phyloP scores from a whole-genome alignment of 1,140 invertebrate genomes.

The Aradophagus sp. region DNA sequence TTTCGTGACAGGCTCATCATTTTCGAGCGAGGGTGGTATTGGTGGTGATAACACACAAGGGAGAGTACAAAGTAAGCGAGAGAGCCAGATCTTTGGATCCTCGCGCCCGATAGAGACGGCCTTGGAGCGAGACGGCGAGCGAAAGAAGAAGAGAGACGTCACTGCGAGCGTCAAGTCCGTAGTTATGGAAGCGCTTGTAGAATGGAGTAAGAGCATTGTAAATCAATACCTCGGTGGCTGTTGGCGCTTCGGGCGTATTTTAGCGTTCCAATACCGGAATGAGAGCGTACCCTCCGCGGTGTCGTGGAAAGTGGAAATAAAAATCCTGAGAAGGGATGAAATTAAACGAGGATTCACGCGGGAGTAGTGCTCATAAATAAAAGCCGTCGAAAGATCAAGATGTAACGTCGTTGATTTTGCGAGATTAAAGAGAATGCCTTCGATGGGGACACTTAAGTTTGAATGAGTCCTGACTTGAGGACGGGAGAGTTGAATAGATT shows the following conservation, averaged over 20 bases:
- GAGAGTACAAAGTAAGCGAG: constrained; percentile 35
- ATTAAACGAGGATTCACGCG: constrained; percentile 27
- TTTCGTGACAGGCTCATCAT: constrained; percentile 55
- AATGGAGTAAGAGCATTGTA: constrained; percentile 69
- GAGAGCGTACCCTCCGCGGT: constrained; percentile 51
- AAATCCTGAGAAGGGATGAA: constrained; percentile 24
- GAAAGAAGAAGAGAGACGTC: constrained; percentile 19
- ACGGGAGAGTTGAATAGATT: background rate
- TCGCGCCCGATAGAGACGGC: constrained; percentile 12
- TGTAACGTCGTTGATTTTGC: constrained; percentile 13
- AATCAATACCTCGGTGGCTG: constrained; percentile 70
- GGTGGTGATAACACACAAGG: constrained; percentile 43
- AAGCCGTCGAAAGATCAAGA: constrained; percentile 15
- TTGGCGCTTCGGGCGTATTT: constrained; percentile 63
- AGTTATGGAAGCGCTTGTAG: constrained; percentile 68
- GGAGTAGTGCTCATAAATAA: constrained; percentile 28
- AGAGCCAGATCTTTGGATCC: constrained; percentile 18
- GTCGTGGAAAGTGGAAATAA: constrained; percentile 50
- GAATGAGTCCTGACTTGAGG: background rate
- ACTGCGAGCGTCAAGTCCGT: constrained; percentile 55
- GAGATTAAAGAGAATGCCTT: constrained; percentile 21
- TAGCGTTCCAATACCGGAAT: constrained; percentile 63
- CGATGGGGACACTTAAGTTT: constrained; percentile 8
- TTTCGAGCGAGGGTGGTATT: constrained; percentile 40
- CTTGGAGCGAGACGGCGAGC: constrained; percentile 1